phyloP scores from a whole-genome alignment of 1,140 invertebrate species.

The Caenorhabditis remanei region DNA sequence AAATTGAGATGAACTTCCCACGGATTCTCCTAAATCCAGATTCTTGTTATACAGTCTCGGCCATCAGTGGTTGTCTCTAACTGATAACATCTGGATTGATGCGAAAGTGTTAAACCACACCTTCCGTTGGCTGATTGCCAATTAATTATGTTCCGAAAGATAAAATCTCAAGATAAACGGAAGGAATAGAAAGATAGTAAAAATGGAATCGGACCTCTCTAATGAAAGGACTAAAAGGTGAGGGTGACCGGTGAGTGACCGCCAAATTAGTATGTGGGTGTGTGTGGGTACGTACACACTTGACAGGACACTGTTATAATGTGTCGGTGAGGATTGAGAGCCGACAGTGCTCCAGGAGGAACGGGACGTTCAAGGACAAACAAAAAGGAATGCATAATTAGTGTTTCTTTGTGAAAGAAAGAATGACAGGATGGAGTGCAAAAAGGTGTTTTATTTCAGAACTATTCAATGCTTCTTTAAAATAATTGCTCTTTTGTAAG shows the following conservation, averaged over 20 bases:
- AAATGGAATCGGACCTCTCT: constrained; percentile 12
- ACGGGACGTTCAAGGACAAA: constrained; percentile 8
- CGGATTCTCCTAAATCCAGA: no score
- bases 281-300: constrained; percentile 41
- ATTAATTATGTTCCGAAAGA: not conserved
- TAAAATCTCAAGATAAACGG: constrained; percentile 11
- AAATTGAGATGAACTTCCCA: no score
- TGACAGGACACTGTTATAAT: constrained; percentile 43
- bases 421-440: no score
- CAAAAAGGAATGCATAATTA: not conserved
- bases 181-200: not conserved
- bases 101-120: not conserved
- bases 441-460: no score
- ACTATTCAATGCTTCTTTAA: no score
- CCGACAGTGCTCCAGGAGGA: constrained; percentile 10
- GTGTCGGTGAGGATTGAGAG: constrained; percentile 12
- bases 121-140: not conserved
- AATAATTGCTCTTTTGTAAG: no score
- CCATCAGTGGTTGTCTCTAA: not conserved
- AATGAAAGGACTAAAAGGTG: not conserved
- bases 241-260: constrained; percentile 36
- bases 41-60: no score
- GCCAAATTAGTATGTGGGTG: constrained; percentile 11
- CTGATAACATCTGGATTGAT: not conserved
- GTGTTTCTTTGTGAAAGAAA: not conserved